Percentiles rank a stretch among this genome's conserved stretches.
These are phyloP conservation scores for Glyptemys insculpta DNA, from an alignment of 2,797 vertebrate genomes.

Conservation along the genomic window DNA sequence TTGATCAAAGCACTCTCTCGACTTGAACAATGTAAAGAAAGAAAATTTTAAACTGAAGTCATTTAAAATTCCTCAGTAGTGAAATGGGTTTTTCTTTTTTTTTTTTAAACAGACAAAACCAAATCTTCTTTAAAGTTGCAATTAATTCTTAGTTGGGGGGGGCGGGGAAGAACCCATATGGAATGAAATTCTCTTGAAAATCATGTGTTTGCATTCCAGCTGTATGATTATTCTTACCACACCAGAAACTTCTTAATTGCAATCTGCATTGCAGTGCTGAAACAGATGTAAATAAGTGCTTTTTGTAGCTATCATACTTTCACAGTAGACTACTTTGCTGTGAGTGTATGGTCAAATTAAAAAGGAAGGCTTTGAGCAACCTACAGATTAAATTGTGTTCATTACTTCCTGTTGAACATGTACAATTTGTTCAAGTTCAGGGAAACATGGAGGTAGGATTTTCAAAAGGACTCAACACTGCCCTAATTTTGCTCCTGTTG, in stretches of 20 bases:
- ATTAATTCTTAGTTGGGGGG: slow-evolving; percentile 82
- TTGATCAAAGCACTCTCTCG: slow-evolving; percentile 84
- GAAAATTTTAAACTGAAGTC: slow-evolving; percentile 83
- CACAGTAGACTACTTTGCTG: slow-evolving; percentile 61
- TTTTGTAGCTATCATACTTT: slow-evolving; percentile 76
- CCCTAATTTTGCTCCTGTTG: neutral
- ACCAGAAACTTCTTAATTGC: slow-evolving; percentile 86
- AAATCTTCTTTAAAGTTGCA: slow-evolving; percentile 80
- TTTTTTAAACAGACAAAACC: slow-evolving; percentile 77
- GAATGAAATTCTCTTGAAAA: slow-evolving; percentile 85
- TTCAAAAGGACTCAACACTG: neutral
- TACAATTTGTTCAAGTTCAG: neutral
- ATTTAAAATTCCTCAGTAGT: slow-evolving; percentile 81
- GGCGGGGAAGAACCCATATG: slow-evolving; percentile 79
- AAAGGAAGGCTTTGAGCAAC: neutral
- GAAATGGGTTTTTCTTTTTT: slow-evolving; percentile 59
- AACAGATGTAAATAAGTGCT: slow-evolving; percentile 84
- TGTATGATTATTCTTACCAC: slow-evolving; percentile 87
- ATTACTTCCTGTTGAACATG: neutral
- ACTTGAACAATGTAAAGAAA: slow-evolving; percentile 83
- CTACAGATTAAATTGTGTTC: neutral
- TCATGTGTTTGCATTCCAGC: slow-evolving; percentile 85
- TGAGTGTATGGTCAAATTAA: neutral
- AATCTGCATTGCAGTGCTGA: slow-evolving; percentile 79
- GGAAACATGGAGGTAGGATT: neutral